Conservation (phyloP, 2,888 invertebrate species). For the Alloscopus bannaensis region DNA sequence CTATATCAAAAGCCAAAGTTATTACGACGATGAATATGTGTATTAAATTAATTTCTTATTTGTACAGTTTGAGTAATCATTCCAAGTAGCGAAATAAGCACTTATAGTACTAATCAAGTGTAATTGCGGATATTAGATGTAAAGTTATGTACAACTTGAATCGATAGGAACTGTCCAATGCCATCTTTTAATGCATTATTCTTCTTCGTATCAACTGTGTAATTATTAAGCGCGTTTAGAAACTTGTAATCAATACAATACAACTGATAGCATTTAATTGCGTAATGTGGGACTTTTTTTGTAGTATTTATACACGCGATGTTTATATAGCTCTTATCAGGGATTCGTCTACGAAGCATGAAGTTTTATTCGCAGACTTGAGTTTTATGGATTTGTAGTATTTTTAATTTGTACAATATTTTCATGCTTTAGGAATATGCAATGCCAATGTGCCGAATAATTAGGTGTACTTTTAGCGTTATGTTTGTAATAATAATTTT, state of each 20-base stretch:
- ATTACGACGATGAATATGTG: slow-evolving; percentile 28
- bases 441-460: slow-evolving; percentile 43
- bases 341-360: too few species aligned
- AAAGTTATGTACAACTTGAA: not conserved
- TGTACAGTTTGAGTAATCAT: too few species aligned
- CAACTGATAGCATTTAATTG: too few species aligned
- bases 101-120: too few species aligned
- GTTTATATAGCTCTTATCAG: too few species aligned
- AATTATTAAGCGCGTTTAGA: too few species aligned
- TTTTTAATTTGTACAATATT: slow-evolving; percentile 22
- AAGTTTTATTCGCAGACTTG: too few species aligned
- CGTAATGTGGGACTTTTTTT: too few species aligned
- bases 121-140: not conserved
- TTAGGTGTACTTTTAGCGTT: slow-evolving; percentile 44
- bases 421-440: slow-evolving; percentile 25
- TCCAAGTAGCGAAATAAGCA: too few species aligned
- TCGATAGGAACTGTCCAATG: not conserved
- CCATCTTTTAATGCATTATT: not conserved
- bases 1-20: not conserved
- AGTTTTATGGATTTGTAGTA: too few species aligned
- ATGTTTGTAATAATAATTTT: slow-evolving; percentile 23
- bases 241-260: too few species aligned
- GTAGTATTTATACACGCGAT: too few species aligned
- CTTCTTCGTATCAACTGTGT: not conserved
- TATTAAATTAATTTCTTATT: slow-evolving; percentile 7